phyloP scores from a whole-genome alignment of 1,140 invertebrate genomes.

The Drosophila hydei region DNA sequence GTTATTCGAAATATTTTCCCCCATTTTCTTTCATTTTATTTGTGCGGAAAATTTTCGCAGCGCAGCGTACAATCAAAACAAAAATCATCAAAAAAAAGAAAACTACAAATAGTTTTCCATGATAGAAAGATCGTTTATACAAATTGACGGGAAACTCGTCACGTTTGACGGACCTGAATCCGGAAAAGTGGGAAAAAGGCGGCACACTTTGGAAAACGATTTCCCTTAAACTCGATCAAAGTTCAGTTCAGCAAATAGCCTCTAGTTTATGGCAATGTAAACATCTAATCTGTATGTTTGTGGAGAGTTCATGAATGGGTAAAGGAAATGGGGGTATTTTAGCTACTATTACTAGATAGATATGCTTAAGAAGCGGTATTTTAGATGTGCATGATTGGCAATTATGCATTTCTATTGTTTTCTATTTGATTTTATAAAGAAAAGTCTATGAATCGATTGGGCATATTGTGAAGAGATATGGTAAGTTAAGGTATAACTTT shows the following conservation, averaged over 20 bases:
- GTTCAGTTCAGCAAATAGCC: too few species aligned
- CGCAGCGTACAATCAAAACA: not conserved
- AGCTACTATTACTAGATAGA: too few species aligned
- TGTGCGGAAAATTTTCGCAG: slow-evolving; percentile 59
- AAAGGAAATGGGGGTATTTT: too few species aligned
- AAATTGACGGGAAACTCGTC: not conserved
- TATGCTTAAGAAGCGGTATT: too few species aligned
- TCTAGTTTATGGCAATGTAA: not conserved
- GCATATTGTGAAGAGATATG: too few species aligned
- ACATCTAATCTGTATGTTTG: not conserved
- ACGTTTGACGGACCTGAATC: not conserved
- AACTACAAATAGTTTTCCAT: not conserved
- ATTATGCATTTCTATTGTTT: too few species aligned
- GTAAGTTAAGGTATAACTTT: too few species aligned
- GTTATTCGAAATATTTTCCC: slow-evolving; percentile 75
- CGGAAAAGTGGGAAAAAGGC: not conserved
- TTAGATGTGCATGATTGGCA: too few species aligned
- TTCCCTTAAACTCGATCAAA: not conserved
- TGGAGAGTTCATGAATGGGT: too few species aligned
- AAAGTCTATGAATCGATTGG: too few species aligned
- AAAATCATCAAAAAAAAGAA: too few species aligned
- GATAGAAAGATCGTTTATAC: not conserved
- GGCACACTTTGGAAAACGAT: not conserved
- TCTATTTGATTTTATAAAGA: too few species aligned
- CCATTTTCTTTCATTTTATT: not conserved